Conservation (phyloP, 2,113 vertebrate genomes). For the Rhipidura dahli region DNA sequence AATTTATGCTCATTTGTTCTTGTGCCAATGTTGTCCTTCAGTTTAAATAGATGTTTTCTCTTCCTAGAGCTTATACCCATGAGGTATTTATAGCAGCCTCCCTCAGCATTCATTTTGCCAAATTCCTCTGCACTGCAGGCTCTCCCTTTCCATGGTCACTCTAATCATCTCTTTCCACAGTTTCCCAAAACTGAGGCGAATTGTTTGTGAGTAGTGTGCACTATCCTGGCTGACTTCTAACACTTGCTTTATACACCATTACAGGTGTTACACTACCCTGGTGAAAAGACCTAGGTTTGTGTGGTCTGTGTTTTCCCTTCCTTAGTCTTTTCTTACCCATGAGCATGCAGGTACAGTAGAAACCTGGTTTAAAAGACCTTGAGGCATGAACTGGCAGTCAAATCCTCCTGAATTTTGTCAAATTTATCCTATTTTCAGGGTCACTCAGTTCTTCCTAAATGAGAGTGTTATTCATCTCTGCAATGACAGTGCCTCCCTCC, state of each 20-base stretch:
- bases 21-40: conserved; percentile 40
- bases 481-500: conserved; percentile 4
- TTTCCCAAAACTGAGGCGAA: not conserved
- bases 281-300: not conserved
- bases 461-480: not conserved
- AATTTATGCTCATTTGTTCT: conserved; percentile 47
- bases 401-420: not conserved
- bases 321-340: not conserved
- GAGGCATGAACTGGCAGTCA: not conserved
- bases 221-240: not conserved
- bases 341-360: not conserved
- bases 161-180: not conserved
- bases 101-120: not conserved
- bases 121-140: not conserved
- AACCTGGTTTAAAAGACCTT: not conserved
- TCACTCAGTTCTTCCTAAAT: not conserved
- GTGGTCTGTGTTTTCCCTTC: not conserved
- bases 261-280: not conserved
- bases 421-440: not conserved
- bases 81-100: not conserved
- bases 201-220: not conserved
- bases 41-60: conserved; percentile 35
- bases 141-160: not conserved
- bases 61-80: not conserved
- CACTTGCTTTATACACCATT: not conserved